A percentile compares a stretch with the other conserved stretches of the same genome.
These are phyloP conservation scores for Labeo rohita DNA, from an alignment of 2,113 vertebrate genomes.

Conservation along the genomic window DNA sequence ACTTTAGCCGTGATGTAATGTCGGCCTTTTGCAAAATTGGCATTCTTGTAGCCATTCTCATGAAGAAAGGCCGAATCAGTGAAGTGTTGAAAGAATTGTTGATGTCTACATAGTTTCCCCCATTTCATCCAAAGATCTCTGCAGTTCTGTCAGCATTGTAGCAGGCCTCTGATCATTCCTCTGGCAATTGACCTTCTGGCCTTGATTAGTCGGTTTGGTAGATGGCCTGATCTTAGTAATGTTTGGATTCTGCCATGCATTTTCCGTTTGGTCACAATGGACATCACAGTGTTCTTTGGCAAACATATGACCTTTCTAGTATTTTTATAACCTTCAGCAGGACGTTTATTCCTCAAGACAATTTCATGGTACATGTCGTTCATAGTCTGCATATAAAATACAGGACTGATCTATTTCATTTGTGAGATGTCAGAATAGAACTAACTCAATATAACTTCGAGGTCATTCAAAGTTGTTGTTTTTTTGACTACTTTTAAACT, in stretches of 20 bases:
- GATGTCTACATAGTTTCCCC: neutral
- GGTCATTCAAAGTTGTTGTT: neutral
- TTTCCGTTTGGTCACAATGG: neutral
- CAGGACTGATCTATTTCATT: neutral
- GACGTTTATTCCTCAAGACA: neutral
- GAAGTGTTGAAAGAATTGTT: constrained; percentile 11
- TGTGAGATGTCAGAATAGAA: neutral
- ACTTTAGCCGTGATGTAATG: constrained; percentile 24
- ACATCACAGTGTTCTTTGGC: neutral
- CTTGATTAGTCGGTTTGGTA: constrained; percentile 4
- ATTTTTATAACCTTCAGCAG: neutral
- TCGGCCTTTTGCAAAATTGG: neutral
- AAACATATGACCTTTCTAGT: neutral
- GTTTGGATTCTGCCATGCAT: constrained; percentile 14
- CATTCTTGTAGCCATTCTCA: neutral
- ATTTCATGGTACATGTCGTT: neutral
- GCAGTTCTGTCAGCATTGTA: neutral
- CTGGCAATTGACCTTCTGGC: neutral
- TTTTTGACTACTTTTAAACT: neutral
- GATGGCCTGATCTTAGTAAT: constrained; percentile 8
- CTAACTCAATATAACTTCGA: neutral
- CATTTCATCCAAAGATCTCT: constrained; percentile 12
- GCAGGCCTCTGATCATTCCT: neutral
- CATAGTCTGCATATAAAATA: neutral
- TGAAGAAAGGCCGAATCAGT: constrained; percentile 12